Evolutionary conservation across 1,140 invertebrate genomes (phyloP).

Genomic region (Bombus huntii): DNA sequence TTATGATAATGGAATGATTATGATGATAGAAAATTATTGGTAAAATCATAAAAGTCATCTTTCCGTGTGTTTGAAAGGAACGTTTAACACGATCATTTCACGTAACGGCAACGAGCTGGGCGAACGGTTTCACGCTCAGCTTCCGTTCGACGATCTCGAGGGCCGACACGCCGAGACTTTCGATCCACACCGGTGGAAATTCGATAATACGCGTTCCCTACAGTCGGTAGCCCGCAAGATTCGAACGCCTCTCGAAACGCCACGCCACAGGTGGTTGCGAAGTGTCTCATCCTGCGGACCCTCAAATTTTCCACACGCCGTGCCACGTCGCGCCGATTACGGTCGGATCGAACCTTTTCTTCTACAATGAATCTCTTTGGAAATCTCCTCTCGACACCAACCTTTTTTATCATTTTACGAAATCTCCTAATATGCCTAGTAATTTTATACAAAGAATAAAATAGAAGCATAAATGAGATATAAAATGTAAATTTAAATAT

Average conservation of each 20-base stretch:
- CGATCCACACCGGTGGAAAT: conserved; percentile 56
- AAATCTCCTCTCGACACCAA: neutral
- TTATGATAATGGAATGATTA: neutral
- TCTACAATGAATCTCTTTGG: conserved; percentile 1
- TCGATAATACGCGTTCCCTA: conserved; percentile 63
- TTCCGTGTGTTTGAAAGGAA: neutral
- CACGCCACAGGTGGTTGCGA: conserved; percentile 68
- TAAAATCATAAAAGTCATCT: neutral
- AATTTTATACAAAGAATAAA: too few relatives aligned
- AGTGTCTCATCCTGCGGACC: conserved; percentile 69
- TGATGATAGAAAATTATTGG: neutral
- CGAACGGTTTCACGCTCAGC: conserved; percentile 40
- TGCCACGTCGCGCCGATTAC: conserved; percentile 55
- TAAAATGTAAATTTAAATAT: neutral
- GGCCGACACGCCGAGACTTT: conserved; percentile 34
- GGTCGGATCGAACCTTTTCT: conserved; percentile 52
- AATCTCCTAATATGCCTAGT: neutral
- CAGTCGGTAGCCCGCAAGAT: conserved; percentile 65
- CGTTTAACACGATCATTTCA: neutral
- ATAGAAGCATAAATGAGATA: too few relatives aligned
- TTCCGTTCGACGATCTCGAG: conserved; percentile 41
- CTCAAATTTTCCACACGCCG: conserved; percentile 63
- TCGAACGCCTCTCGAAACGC: conserved; percentile 69
- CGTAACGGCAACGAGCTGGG: neutral
- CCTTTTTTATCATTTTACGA: too few relatives aligned